Evolutionary conservation across 2,797 vertebrate species (phyloP), one percentile per base, ranked within the genome.

Genomic region (Takifugu rubripes): DNA sequence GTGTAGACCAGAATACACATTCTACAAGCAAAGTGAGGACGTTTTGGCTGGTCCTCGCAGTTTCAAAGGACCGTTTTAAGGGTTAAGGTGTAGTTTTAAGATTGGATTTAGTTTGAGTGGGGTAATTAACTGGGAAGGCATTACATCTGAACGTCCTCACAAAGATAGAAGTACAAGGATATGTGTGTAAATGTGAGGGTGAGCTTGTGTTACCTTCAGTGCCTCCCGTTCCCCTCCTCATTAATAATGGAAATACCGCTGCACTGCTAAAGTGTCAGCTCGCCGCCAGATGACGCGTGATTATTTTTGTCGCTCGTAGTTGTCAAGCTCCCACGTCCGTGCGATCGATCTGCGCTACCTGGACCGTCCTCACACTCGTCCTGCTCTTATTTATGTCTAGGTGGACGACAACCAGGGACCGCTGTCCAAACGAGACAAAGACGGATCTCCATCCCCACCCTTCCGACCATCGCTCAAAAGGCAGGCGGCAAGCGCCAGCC

Each of bases 351-450:
- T 12, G 6, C 21, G 8, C 33, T 36, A 3, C 60, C 17, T 11
- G 6, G 16, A 8, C 33, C 45, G n/a, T 50, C 29, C 16, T 25
- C 17, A 25, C 58, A 27, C 26, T 17, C 26, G 7, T 46, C 6
- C 25, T 62, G 24, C 61, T 65, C 52, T 52, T 75, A 6, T 60
- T 52, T 3, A 24, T 50, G 59, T 70, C 8, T 84, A 98, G 96
- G 88, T 93, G 74, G 93, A 94, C 60, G 88, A 92, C 71, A 21
- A 85, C 47, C 87, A 88, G 44, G 75, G 63, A 59, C 86, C 83
- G 60, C 89, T 90, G 71, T 83, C 89, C 66, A 93, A 92, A 0
- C 84, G 84, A 52, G 85, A 91, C 51, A 59, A 61, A 26, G 88
- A 85, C 25, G 66, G 74, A 26, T 61, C 68, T 36, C 47, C 54